phyloP scores from a whole-genome alignment of 2,888 invertebrate species.

The Entomobrya proxima region DNA sequence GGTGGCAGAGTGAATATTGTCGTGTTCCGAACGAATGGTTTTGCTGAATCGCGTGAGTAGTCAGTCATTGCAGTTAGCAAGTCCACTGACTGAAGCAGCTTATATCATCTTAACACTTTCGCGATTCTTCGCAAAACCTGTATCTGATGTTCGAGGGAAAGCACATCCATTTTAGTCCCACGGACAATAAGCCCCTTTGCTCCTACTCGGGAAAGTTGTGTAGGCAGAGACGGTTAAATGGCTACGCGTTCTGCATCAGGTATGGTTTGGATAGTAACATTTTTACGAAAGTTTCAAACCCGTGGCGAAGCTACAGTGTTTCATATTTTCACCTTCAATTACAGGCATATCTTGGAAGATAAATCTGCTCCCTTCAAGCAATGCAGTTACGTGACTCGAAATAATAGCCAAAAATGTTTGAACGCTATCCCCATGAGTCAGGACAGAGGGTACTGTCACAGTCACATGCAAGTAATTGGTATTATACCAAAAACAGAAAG shows the following conservation, averaged over 20 bases:
- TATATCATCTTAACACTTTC: neutral
- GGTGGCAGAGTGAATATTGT: too few species aligned
- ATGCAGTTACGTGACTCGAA: constrained; percentile 75
- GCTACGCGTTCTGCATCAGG: constrained; percentile 79
- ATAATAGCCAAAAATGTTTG: constrained; percentile 77
- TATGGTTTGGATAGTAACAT: constrained; percentile 54
- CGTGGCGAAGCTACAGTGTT: neutral
- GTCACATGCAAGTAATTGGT: constrained; percentile 79
- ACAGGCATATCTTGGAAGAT: constrained; percentile 80
- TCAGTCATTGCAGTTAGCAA: too few species aligned
- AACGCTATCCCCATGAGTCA: constrained; percentile 79
- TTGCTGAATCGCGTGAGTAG: too few species aligned
- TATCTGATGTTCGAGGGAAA: constrained; percentile 78
- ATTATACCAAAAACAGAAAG: constrained; percentile 77
- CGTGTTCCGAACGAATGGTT: too few species aligned
- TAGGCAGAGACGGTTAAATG: constrained; percentile 79
- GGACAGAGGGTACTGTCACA: constrained; percentile 78
- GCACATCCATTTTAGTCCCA: constrained; percentile 79
- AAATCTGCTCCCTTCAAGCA: constrained; percentile 79
- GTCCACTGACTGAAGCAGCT: neutral
- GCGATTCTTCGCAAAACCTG: neutral
- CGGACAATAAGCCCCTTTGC: constrained; percentile 79
- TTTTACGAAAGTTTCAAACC: too few species aligned
- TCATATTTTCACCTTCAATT: neutral
- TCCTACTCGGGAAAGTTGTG: constrained; percentile 79